These are phyloP conservation scores for Tachysurus fulvidraco DNA, from an alignment of 2,113 vertebrate species.

Conservation along the genomic window DNA sequence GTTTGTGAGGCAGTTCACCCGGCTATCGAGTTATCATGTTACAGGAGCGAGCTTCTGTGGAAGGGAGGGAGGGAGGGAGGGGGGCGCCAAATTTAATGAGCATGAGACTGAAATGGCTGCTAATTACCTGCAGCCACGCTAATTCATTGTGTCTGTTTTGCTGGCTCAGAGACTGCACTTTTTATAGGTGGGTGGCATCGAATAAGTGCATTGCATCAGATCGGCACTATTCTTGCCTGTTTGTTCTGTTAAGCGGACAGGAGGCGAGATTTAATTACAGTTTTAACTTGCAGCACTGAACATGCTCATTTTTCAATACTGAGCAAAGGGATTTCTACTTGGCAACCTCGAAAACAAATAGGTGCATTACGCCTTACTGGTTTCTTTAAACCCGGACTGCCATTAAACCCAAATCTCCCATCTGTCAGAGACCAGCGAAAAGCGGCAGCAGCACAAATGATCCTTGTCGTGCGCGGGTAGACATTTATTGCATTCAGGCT, in stretches of 20 bases:
- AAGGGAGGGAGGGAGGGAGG: conserved; percentile 43
- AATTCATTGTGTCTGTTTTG: conserved; percentile 64
- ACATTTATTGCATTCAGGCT: conserved; percentile 29
- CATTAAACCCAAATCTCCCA: conserved; percentile 17
- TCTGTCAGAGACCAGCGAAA: neutral
- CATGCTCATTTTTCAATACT: neutral
- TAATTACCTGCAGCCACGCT: conserved; percentile 68
- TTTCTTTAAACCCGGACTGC: conserved; percentile 19
- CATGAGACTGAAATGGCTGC: conserved; percentile 57
- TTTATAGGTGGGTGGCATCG: conserved; percentile 6
- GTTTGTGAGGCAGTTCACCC: conserved; percentile 47
- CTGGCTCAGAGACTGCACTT: conserved; percentile 11
- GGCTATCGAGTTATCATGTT: conserved; percentile 62
- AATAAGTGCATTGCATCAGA: conserved; percentile 30
- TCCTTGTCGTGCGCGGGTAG: conserved; percentile 15
- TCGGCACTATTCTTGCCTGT: conserved; percentile 23
- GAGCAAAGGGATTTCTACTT: neutral
- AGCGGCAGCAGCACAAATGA: conserved; percentile 23
- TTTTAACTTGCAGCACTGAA: conserved; percentile 24
- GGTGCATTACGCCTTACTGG: neutral
- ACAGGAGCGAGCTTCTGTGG: conserved; percentile 42
- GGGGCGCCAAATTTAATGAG: conserved; percentile 64
- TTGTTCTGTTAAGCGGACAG: conserved; percentile 23
- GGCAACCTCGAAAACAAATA: neutral
- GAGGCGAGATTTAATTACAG: conserved; percentile 37